Evolutionary conservation across 2,888 invertebrate genomes (phyloP).

Genomic region (Eurytoma californica): DNA sequence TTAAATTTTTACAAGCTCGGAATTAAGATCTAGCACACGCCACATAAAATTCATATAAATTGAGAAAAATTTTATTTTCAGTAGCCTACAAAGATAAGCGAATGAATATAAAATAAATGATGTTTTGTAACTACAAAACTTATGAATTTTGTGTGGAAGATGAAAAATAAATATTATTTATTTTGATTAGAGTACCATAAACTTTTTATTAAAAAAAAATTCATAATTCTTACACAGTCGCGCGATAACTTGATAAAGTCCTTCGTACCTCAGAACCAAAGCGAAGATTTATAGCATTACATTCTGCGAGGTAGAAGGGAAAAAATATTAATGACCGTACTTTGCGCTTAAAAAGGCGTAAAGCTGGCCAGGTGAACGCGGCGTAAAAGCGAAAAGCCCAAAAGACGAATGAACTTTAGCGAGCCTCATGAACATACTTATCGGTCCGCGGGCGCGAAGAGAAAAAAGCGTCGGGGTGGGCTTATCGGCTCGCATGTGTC

Average conservation of each 20-base stretch:
- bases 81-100: too few relatives aligned
- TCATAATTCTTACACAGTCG: too few relatives aligned
- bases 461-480: conserved; percentile 25
- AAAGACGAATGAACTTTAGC: conserved; percentile 45
- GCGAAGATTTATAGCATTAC: background rate
- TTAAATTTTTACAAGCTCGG: background rate
- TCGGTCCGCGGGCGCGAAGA: conserved; percentile 4
- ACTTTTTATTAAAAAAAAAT: too few relatives aligned
- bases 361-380: background rate
- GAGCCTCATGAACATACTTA: background rate
- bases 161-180: too few relatives aligned
- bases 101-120: too few relatives aligned
- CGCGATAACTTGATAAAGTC: conserved; percentile 1
- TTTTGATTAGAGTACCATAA: too few relatives aligned
- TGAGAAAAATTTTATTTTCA: too few relatives aligned
- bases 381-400: conserved; percentile 24
- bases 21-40: background rate
- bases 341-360: background rate
- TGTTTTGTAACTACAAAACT: too few relatives aligned
- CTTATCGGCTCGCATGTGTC: conserved; percentile 66
- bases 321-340: conserved; percentile 5
- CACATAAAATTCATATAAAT: too few relatives aligned
- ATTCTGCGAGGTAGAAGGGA: background rate
- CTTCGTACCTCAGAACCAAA: background rate
- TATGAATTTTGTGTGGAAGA: too few relatives aligned